phyloP scores from a whole-genome alignment of 2,797 vertebrate genomes.

The Pseudotriccus pelzelni region DNA sequence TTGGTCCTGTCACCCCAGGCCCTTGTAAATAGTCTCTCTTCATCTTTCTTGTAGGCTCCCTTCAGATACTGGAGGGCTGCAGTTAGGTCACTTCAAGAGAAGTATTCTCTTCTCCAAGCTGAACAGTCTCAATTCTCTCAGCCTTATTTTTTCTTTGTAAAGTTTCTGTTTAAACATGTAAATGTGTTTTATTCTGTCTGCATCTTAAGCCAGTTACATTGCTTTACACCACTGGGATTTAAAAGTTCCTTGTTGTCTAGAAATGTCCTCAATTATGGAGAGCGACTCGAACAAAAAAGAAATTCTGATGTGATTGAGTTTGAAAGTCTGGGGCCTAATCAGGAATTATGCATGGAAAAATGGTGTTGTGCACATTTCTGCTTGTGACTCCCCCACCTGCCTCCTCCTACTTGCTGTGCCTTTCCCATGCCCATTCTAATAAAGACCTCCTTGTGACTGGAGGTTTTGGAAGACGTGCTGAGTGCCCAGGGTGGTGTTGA shows the following conservation, averaged over 20 bases:
- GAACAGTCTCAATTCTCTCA: background rate
- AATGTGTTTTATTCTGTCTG: background rate
- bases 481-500: background rate
- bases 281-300: background rate
- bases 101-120: background rate
- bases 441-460: background rate
- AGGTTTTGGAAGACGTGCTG: background rate
- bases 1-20: background rate
- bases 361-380: background rate
- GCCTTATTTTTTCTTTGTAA: background rate
- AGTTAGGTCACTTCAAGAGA: fast-evolving
- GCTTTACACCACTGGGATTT: background rate
- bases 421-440: background rate
- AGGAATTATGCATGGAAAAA: background rate
- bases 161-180: background rate
- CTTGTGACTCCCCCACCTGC: background rate
- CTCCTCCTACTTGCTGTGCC: background rate
- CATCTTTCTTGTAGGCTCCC: background rate
- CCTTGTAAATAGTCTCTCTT: background rate
- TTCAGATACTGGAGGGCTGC: background rate
- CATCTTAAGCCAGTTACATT: background rate
- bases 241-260: background rate
- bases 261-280: background rate
- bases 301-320: background rate
- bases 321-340: background rate